Conservation (phyloP, 2,113 vertebrate genomes). For the Alligator mississippiensis region DNA sequence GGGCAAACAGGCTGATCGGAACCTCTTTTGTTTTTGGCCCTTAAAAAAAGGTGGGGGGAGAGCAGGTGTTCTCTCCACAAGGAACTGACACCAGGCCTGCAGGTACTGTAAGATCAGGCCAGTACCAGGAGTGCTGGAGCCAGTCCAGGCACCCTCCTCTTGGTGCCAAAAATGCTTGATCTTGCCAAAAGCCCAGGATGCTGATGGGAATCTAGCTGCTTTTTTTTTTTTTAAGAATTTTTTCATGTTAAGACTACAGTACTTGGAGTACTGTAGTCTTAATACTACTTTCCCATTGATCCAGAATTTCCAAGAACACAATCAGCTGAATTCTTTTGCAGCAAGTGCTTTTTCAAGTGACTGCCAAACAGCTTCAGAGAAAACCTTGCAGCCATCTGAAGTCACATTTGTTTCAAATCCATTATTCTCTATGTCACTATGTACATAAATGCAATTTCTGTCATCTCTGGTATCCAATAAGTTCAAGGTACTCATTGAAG, state of each 20-base stretch:
- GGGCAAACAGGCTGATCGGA: no score
- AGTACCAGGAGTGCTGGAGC: no score
- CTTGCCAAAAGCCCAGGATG: neutral
- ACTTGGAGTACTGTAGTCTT: neutral
- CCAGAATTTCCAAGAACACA: accelerated
- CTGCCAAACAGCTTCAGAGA: neutral
- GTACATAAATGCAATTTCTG: slow-evolving; percentile 23
- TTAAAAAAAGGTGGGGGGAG: no score
- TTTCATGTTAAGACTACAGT: no score
- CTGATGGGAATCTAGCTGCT: neutral
- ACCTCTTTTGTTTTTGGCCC: no score
- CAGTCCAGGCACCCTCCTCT: no score
- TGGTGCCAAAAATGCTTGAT: no score
- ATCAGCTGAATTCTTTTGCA: accelerated
- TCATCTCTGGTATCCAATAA: slow-evolving; percentile 5
- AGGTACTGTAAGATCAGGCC: no score
- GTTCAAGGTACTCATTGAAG: slow-evolving; percentile 22
- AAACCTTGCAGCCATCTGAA: neutral
- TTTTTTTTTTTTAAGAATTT: no score
- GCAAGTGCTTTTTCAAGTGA: neutral
- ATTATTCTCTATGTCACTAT: slow-evolving; percentile 11
- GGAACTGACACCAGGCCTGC: no score
- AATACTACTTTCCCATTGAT: neutral
- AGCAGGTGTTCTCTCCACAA: no score
- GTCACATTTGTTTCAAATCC: slow-evolving; percentile 16